Evolutionary conservation across 2,113 vertebrate genomes (phyloP), one percentile per base, ranked within the genome.

Genomic region (Cyprinus carpio): DNA sequence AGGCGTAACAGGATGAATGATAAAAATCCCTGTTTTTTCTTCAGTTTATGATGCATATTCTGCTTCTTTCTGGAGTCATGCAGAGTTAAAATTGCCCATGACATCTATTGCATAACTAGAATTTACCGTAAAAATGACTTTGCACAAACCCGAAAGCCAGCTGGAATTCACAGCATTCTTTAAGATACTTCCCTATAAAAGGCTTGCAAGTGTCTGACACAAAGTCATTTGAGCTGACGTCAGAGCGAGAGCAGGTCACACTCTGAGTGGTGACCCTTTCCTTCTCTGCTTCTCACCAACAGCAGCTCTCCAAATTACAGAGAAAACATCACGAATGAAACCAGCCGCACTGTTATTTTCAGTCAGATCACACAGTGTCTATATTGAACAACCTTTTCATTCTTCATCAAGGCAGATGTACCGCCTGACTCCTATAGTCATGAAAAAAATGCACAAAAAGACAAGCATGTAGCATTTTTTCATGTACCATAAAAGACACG

Each of bases 131-230:
- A 31, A 65, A 18, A 75, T 16, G 75, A 43, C 29, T 27, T 67
- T 84, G 54, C 83, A 31, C 43, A 31, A 80, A 54, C 64, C 64
- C 10, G 10, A 58, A 49, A 84, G 81, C 29, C 25, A 75, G 11
- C 54, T 56, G 74, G 34, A 77, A 87, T 37, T 34, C 31, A 56
- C 65, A 40, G 62, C 6, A 5, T 25, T 25, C 54, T 60, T 40
- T 25, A 23, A 85, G 72, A 81, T 11, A 75, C 64, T 85, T 80
- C 51, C 40, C 37, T 40, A 62, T 43, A 80, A 80, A 80, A 62
- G 77, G 18, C 56, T 80, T 37, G 86, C 71, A 76, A 67, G 65
- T 40, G 20, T 84, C 75, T 79, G 67, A 80, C 76, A 43, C 75
- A 34, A 67, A 74, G 34, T 20, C 64, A 80, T 69, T 78, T 77